phyloP scores from a whole-genome alignment of 2,888 invertebrate genomes.

The Zhengitettix transpicula region DNA sequence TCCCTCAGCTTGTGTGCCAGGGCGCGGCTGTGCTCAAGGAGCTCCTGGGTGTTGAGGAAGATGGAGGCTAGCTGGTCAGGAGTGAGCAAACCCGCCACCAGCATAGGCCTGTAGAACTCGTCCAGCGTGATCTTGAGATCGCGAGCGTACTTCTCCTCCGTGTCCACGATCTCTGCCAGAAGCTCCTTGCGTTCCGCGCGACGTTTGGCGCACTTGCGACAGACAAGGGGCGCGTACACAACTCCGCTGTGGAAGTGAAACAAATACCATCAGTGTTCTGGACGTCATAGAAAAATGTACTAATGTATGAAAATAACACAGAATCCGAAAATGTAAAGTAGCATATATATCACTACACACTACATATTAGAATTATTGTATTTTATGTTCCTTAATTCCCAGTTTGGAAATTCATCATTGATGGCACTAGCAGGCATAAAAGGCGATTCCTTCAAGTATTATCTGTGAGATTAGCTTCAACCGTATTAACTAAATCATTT shows the following conservation, averaged over 20 bases:
- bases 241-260: conserved; percentile 31
- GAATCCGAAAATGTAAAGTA: no score
- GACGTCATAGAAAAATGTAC: no score
- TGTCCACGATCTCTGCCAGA: conserved; percentile 87
- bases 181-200: conserved; percentile 85
- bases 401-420: no score
- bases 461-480: no score
- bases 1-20: conserved; percentile 75
- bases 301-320: no score
- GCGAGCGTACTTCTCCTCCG: conserved; percentile 87
- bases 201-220: conserved; percentile 75
- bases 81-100: conserved; percentile 68
- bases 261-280: not conserved
- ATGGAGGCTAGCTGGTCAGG: conserved; percentile 75
- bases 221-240: conserved; percentile 61
- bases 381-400: no score
- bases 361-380: no score
- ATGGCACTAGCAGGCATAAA: no score
- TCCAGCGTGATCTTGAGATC: conserved; percentile 85
- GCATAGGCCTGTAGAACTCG: conserved; percentile 85
- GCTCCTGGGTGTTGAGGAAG: conserved; percentile 84
- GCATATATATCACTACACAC: no score
- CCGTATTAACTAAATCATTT: no score
- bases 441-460: no score
- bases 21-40: conserved; percentile 72